Base-by-base conservation (phyloP, 2,113 vertebrate genomes). In the Notechis scutatus region DNA sequence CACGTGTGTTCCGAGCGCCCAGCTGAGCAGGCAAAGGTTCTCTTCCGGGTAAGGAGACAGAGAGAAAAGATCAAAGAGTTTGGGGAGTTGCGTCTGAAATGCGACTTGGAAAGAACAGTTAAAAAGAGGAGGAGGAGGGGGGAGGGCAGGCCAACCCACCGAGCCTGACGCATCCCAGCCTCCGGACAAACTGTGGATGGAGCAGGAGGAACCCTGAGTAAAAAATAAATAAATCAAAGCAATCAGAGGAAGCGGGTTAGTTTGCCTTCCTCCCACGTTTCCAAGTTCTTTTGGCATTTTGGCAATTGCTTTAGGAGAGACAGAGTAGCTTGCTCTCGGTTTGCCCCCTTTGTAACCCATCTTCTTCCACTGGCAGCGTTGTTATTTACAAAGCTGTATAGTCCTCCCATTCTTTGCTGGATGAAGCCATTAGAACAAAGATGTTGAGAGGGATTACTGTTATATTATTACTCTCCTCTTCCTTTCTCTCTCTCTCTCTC, bases 31-130 rank as follows among this genome's bases (percentile, higher is more conserved):
- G 97, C 95, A 92, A 97, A 98, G 98, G 98, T 98, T 98, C 98
- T 99, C 98, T 99, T 99, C 99, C 99, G 99, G 98, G 98, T 99
- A 99, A 98, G 97, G 98, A 98, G 98, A 98, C 98, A 96, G 98
- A 34, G 59, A 97, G 96, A 97, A 97, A 98, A 99, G 98, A 99
- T 99, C 98, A 99, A 99, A 99, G 98, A 97, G 98, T 98, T 98
- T 97, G 98, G 96, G 97, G 97, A 98, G 98, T 98, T 98, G 98
- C 98, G 98, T 98, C 97, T 96, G 98, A 98, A 97, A 98, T 98
- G 98, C 96, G 98, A 98, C 97, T 98, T 98, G 98, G 96, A 97
- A 69, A 97, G 95, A 96, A 59, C 54, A 92, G 39, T 85, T 91
- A 34, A 15, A 87, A 34, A 87, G 54, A 86, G 15, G 26, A 3